These are phyloP conservation scores for Torymus auratus DNA, from an alignment of 2,888 invertebrate species.

Conservation along the genomic window DNA sequence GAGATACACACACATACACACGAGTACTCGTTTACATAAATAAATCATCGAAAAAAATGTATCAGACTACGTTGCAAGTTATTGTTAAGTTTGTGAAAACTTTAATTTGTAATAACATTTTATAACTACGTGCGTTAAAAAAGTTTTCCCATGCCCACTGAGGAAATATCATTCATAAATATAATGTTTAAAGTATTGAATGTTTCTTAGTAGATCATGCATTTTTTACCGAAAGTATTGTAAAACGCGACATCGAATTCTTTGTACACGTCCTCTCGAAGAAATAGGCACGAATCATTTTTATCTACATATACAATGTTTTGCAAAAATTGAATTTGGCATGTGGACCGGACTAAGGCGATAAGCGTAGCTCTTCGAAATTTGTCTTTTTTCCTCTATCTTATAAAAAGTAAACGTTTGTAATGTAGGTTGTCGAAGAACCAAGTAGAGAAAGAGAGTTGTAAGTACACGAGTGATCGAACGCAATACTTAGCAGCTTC, in stretches of 20 bases:
- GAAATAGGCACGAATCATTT: too few species aligned
- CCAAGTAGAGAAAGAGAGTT: too few species aligned
- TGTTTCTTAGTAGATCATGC: constrained; percentile 14
- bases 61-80: constrained; percentile 34
- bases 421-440: too few species aligned
- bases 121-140: constrained; percentile 15
- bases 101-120: constrained; percentile 43
- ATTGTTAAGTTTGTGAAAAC: constrained; percentile 54
- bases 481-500: too few species aligned
- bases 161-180: constrained; percentile 25
- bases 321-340: too few species aligned
- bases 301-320: too few species aligned
- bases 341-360: too few species aligned
- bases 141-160: constrained; percentile 5
- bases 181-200: constrained; percentile 26
- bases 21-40: constrained; percentile 9
- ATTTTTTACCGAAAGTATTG: constrained; percentile 25
- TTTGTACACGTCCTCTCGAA: neutral
- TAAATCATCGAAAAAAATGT: constrained; percentile 22
- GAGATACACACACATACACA: neutral
- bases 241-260: neutral
- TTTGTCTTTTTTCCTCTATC: too few species aligned
- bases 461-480: too few species aligned
- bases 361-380: too few species aligned
- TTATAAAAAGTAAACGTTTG: too few species aligned